phyloP scores from a whole-genome alignment of 1,140 invertebrate species.

The Drosophila novamexicana region DNA sequence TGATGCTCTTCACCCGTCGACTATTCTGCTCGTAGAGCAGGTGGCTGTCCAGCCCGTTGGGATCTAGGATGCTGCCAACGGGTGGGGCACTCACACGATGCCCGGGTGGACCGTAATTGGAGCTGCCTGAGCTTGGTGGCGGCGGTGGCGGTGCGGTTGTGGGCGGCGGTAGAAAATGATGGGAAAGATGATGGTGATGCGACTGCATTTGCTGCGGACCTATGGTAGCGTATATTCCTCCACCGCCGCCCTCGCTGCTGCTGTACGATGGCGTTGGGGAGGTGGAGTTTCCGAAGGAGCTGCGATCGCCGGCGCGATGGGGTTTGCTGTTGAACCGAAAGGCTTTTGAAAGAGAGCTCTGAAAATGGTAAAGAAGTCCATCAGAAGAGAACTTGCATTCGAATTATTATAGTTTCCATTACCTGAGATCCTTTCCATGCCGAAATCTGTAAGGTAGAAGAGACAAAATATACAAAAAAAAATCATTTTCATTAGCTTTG shows the following conservation, averaged over 20 bases:
- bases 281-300: slow-evolving; percentile 82
- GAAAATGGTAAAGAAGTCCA: neutral
- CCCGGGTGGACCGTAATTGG: slow-evolving; percentile 71
- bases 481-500: slow-evolving; percentile 23
- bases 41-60: slow-evolving; percentile 50
- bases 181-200: slow-evolving; percentile 66
- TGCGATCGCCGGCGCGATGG: slow-evolving; percentile 76
- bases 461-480: slow-evolving; percentile 25
- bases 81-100: slow-evolving; percentile 85
- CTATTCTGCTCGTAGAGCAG: slow-evolving; percentile 86
- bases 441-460: slow-evolving; percentile 71
- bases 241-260: slow-evolving; percentile 84
- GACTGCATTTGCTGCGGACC: slow-evolving; percentile 85
- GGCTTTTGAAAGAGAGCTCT: slow-evolving; percentile 84
- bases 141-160: slow-evolving; percentile 86
- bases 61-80: slow-evolving; percentile 65
- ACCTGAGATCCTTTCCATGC: slow-evolving; percentile 85
- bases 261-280: slow-evolving; percentile 84
- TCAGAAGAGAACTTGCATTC: neutral
- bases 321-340: slow-evolving; percentile 81
- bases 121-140: slow-evolving; percentile 57
- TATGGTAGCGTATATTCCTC: slow-evolving; percentile 84
- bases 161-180: slow-evolving; percentile 85
- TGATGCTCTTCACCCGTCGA: slow-evolving; percentile 88
- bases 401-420: neutral